Evolutionary conservation across 2,888 invertebrate species (phyloP), one percentile per base, ranked within the genome.

Genomic region (Noctua pronuba): DNA sequence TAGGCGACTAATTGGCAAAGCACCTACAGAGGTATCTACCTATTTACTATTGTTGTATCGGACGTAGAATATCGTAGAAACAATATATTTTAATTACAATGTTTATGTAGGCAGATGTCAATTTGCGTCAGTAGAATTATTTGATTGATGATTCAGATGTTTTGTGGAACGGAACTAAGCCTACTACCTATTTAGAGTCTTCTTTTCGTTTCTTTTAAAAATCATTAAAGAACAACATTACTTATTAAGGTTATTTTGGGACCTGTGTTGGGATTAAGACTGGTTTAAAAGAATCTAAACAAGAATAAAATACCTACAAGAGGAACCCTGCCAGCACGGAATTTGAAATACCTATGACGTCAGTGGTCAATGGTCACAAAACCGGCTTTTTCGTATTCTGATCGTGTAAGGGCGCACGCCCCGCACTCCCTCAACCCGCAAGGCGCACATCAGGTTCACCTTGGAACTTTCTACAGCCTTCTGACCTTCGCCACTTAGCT

Each of bases 381-480:
- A 87, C 86, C 88, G 86, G 86, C 44, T 86, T 79, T 79, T 86
- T 70, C 76, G 73, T 60, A 79, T 86, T 75, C 67, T 62, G 46
- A 72, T 62, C 78, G 52, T 38, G 79, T 88, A 86, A 88, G 86
- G 88, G 88, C 81, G 78, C 79, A 78, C 69, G 83, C 75, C 74
- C 75, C 73, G 69, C 66, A 44, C 38, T 41, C 41, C 38, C n/a
- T 31, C 60, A 74, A 24, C 76, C 73, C 46, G 65, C 77, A 24
- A 24, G 38, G 44, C 68, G 60, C 68, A 58, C 75, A 52, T 79
- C 78, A 58, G 68, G 82, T 84, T 88, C 76, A 76, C 87, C 84
- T 87, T 86, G 88, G 71, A 80, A 84, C 84, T 86, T 87, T 86
- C 78, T 77, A 84, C 67, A 79, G 86, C 65, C 52, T 73, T 72